Evolutionary conservation across 2,113 vertebrate genomes (phyloP).

Genomic region (Hippocampus barbouri): DNA sequence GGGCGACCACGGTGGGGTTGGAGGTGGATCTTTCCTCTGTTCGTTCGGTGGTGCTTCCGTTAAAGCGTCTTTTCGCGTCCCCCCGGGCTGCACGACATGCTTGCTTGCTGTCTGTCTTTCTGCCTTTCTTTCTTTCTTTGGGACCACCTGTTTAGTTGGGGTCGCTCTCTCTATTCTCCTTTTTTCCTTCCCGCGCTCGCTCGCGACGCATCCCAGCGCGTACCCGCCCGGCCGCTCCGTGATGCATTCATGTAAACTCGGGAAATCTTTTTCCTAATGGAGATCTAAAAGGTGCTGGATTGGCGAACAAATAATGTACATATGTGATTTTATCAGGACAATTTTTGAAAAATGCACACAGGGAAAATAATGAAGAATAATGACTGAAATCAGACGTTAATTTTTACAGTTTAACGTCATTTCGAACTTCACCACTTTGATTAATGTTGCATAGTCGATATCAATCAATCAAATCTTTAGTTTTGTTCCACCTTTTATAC

Average conservation of each 20-base stretch:
- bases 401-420: too few species aligned
- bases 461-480: too few species aligned
- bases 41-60: neutral
- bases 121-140: slow-evolving; percentile 1
- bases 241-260: neutral
- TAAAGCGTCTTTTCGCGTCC: neutral
- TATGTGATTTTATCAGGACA: neutral
- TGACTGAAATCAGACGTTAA: too few species aligned
- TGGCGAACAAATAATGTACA: neutral
- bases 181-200: slow-evolving; percentile 2
- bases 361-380: too few species aligned
- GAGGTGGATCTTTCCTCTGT: neutral
- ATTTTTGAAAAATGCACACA: neutral
- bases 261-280: neutral
- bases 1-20: neutral
- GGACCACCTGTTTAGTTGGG: slow-evolving; percentile 67
- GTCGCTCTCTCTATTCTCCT: slow-evolving; percentile 9
- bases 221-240: neutral
- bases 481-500: too few species aligned
- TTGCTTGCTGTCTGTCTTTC: neutral
- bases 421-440: too few species aligned
- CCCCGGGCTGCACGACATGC: slow-evolving; percentile 55
- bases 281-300: neutral
- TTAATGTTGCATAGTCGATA: too few species aligned
- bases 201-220: neutral